phyloP scores from a whole-genome alignment of 1,140 invertebrate genomes.

The Diabrotica undecimpunctata region DNA sequence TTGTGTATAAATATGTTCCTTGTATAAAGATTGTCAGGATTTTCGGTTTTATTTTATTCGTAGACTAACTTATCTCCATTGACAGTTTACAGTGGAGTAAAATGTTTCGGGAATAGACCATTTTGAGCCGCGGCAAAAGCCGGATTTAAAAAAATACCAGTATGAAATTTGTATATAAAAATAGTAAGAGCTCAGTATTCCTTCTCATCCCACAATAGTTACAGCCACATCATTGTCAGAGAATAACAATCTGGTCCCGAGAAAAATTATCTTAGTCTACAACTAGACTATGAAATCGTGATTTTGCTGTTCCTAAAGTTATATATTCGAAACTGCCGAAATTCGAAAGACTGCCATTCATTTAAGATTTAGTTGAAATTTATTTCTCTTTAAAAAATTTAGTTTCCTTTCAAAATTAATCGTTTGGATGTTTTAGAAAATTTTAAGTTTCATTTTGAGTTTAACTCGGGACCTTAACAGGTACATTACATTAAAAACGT shows the following conservation, averaged over 20 bases:
- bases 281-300: constrained; percentile 42
- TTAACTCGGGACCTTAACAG: constrained; percentile 38
- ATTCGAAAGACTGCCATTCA: constrained; percentile 48
- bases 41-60: too few species aligned
- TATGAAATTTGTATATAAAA: constrained; percentile 34
- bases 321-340: constrained; percentile 47
- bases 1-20: too few species aligned
- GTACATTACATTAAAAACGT: constrained; percentile 41
- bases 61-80: constrained; percentile 4
- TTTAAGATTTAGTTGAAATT: constrained; percentile 40
- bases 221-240: constrained; percentile 28
- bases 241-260: constrained; percentile 31
- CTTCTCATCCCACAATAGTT: constrained; percentile 43
- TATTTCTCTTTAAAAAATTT: constrained; percentile 32
- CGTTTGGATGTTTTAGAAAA: constrained; percentile 38
- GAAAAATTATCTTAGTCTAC: constrained; percentile 38
- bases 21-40: too few species aligned
- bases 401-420: constrained; percentile 48
- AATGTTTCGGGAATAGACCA: constrained; percentile 10
- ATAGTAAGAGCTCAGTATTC: constrained; percentile 34
- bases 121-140: constrained; percentile 11
- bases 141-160: constrained; percentile 15
- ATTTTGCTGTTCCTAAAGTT: constrained; percentile 49
- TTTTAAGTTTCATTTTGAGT: constrained; percentile 30
- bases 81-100: constrained; percentile 40